Evolutionary conservation across 2,113 vertebrate genomes (phyloP).

Genomic region (Cyprinodon tularosa): DNA sequence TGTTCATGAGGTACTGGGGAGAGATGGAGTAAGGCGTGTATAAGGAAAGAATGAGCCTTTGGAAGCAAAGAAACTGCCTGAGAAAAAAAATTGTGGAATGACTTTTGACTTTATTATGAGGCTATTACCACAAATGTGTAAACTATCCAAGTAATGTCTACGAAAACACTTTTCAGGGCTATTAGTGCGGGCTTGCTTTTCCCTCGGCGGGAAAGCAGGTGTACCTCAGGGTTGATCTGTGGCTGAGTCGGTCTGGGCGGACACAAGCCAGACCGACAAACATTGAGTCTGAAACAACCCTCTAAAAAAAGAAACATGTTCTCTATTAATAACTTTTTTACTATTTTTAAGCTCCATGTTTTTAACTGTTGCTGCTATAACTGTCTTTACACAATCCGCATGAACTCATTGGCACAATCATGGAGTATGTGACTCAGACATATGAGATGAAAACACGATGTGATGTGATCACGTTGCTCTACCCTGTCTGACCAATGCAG

Average conservation of each 20-base stretch:
- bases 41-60: conserved; percentile 29
- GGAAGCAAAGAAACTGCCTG: neutral
- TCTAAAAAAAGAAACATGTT: neutral
- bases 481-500: conserved; percentile 5
- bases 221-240: conserved; percentile 28
- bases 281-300: conserved; percentile 20
- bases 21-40: conserved; percentile 3
- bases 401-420: neutral
- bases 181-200: conserved; percentile 33
- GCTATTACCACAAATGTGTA: conserved; percentile 28
- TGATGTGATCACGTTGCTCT: conserved; percentile 23
- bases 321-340: conserved; percentile 15
- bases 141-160: conserved; percentile 43
- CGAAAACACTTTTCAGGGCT: conserved; percentile 39
- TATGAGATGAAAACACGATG: conserved; percentile 49
- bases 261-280: conserved; percentile 20
- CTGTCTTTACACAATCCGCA: conserved; percentile 15
- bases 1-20: neutral
- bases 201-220: conserved; percentile 47
- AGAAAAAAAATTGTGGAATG: conserved; percentile 17
- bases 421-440: conserved; percentile 59
- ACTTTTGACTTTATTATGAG: conserved; percentile 23
- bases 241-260: conserved; percentile 9
- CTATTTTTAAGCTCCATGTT: conserved; percentile 46
- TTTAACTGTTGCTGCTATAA: conserved; percentile 6